Evolutionary conservation across 92 coral and sea anemone genomes (phyloP).

Genomic region (Zoanthus solanderi): DNA sequence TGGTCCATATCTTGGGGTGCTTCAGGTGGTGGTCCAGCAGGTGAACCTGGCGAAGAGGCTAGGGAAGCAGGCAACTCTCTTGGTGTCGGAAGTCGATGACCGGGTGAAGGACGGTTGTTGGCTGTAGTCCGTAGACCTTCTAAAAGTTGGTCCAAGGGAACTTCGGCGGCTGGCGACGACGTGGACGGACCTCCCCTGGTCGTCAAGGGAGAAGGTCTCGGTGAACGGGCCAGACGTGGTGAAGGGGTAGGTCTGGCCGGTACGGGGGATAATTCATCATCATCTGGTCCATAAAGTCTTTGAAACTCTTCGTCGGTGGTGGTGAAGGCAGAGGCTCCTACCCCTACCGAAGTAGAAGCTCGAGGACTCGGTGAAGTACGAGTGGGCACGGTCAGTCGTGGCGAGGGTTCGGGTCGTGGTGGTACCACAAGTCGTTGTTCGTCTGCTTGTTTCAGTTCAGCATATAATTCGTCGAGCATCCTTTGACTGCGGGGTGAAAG

Average conservation of each 20-base stretch:
- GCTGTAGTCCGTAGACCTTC: no score
- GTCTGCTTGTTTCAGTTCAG: background rate
- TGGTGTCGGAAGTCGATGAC: no score
- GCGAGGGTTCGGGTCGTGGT: conserved; percentile 18
- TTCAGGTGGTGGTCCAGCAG: background rate
- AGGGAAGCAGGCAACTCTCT: no score
- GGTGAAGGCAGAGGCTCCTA: conserved; percentile 12
- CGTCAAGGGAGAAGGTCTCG: background rate
- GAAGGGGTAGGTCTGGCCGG: background rate
- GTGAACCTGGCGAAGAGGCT: background rate
- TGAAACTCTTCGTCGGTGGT: background rate
- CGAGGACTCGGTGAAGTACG: conserved; percentile 16
- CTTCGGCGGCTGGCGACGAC: background rate
- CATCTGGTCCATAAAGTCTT: background rate
- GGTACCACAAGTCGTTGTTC: conserved; percentile 5
- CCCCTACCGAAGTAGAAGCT: conserved; percentile 19
- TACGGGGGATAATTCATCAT: background rate
- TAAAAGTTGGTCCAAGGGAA: no score
- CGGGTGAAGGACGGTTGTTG: no score
- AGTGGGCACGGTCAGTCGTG: conserved; percentile 10
- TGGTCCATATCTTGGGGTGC: background rate
- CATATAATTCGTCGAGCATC: no score
- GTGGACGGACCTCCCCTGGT: conserved; percentile 15
- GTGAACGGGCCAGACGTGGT: conserved; percentile 4
- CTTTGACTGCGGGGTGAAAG: background rate